Percentiles rank a stretch among this genome's conserved stretches.
Conservation (phyloP, 2,113 vertebrate genomes). For the Rostratula benghalensis region DNA sequence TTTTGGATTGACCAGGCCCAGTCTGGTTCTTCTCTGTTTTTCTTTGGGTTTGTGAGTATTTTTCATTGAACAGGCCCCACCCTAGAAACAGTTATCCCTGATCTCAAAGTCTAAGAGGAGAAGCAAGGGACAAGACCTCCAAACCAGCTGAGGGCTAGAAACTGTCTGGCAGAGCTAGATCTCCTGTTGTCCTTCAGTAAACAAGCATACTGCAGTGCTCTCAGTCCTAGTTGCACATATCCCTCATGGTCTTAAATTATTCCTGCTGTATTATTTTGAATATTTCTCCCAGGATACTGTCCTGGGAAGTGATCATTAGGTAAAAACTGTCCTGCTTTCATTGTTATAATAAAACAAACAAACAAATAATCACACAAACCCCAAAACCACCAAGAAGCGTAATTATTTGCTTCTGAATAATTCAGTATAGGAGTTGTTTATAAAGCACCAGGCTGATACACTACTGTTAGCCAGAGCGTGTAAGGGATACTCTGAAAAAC, state of each 20-base stretch:
- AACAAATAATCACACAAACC: too few relatives aligned
- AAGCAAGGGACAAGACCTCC: neutral
- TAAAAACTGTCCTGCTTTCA: neutral
- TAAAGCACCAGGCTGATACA: neutral
- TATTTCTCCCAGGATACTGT: neutral
- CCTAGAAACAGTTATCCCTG: neutral
- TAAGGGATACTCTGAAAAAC: neutral
- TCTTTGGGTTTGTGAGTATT: neutral
- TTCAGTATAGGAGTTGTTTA: neutral
- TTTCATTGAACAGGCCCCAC: neutral
- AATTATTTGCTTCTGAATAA: neutral
- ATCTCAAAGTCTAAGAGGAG: neutral
- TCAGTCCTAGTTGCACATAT: neutral
- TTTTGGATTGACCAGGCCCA: neutral
- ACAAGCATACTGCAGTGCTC: neutral
- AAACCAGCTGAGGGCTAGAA: neutral
- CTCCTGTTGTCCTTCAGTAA: neutral
- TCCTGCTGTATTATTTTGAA: neutral
- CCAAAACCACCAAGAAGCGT: neutral
- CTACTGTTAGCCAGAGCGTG: neutral
- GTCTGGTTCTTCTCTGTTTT: accelerated
- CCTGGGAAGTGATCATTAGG: neutral
- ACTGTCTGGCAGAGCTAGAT: neutral
- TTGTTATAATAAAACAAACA: neutral
- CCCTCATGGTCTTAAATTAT: neutral